phyloP scores from a whole-genome alignment of 2,888 invertebrate species.

The Trypoxylon attenuatum region DNA sequence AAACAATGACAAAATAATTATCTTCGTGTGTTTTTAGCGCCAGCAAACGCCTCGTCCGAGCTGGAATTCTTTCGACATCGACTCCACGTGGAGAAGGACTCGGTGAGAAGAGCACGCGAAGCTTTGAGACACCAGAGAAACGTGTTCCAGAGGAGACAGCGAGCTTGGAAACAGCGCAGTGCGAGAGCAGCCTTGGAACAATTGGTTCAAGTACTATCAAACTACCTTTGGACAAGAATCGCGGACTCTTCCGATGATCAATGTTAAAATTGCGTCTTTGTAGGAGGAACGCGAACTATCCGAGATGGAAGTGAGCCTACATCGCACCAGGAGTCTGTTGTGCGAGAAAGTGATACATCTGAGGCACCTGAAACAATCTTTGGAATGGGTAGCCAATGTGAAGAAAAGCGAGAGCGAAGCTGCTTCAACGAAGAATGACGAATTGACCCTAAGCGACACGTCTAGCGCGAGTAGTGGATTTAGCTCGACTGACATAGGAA shows the following conservation, averaged over 20 bases:
- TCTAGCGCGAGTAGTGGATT: conserved; percentile 80
- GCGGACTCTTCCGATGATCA: too few species aligned
- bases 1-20: conserved; percentile 24
- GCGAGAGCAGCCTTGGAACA: conserved; percentile 77
- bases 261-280: too few species aligned
- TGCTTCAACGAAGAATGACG: conserved; percentile 74
- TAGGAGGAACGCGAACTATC: conserved; percentile 89
- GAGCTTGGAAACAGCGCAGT: conserved; percentile 76
- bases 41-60: conserved; percentile 77
- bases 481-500: conserved; percentile 82
- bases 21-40: conserved; percentile 59
- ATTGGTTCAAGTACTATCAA: conserved; percentile 76
- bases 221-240: too few species aligned
- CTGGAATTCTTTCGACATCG: conserved; percentile 89
- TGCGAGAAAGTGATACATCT: conserved; percentile 89
- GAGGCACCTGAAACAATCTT: conserved; percentile 86
- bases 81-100: conserved; percentile 87
- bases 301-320: conserved; percentile 88
- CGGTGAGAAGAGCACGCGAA: conserved; percentile 88
- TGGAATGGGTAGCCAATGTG: conserved; percentile 79
- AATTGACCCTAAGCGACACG: conserved; percentile 81
- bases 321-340: conserved; percentile 85
- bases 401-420: conserved; percentile 66
- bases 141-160: conserved; percentile 81
- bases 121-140: conserved; percentile 82